A percentile compares a stretch with the other conserved stretches of the same genome.
phyloP scores from a whole-genome alignment of 2,797 vertebrate genomes.

The Acipenser ruthenus region DNA sequence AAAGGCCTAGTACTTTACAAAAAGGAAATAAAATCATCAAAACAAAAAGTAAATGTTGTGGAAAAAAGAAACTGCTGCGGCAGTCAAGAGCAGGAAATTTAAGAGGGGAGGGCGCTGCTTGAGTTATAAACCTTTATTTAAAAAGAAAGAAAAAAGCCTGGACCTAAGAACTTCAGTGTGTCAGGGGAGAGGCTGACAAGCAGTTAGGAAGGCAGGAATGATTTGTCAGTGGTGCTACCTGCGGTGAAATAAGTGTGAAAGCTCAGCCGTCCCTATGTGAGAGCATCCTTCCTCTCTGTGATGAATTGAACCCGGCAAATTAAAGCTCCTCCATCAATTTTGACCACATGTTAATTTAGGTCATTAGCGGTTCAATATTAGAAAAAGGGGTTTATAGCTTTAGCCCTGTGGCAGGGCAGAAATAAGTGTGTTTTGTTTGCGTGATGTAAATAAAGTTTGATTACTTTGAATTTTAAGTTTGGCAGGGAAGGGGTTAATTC shows the following conservation, averaged over 20 bases:
- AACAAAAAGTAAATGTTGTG: too few species aligned
- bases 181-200: neutral
- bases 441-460: too few species aligned
- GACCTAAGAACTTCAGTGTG: neutral
- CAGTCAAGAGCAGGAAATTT: neutral
- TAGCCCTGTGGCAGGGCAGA: neutral
- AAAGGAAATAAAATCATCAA: too few species aligned
- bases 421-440: neutral
- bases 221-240: neutral
- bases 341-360: conserved; percentile 60
- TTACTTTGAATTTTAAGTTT: too few species aligned
- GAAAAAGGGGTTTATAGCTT: conserved; percentile 20
- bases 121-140: conserved; percentile 2
- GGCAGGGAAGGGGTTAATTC: too few species aligned
- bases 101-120: neutral
- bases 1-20: too few species aligned
- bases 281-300: conserved; percentile 43
- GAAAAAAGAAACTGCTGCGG: too few species aligned
- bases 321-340: conserved; percentile 52
- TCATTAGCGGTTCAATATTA: conserved; percentile 48
- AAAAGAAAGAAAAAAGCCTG: neutral
- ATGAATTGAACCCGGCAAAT: conserved; percentile 40
- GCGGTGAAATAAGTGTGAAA: neutral
- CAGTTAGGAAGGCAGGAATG: neutral
- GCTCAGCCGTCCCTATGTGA: conserved; percentile 14